Evolutionary conservation across 2,797 vertebrate genomes (phyloP), one percentile per base, ranked within the genome.

Genomic region (Sylvia borin): DNA sequence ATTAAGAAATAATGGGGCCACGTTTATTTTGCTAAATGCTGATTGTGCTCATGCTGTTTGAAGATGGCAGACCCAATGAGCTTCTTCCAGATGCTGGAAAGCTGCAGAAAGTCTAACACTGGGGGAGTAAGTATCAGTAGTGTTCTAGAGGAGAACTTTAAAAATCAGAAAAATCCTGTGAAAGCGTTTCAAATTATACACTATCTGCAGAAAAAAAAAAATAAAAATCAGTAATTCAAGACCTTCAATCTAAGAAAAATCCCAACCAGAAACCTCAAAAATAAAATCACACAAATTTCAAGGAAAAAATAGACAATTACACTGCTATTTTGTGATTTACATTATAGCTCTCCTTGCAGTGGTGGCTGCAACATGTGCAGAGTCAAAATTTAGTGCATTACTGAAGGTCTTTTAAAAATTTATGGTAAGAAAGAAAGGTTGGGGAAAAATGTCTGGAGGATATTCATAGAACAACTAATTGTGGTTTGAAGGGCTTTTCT

Each of bases 1-100:
- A 98, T 98, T 98, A 98, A 95, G 91, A 98, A 98, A 98, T 96
- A 98, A 97, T 95, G 85, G 88, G 97, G 38, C 66, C 94, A 92
- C 97, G 97, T 97, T 98, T 97, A 97, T 97, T 98, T 98, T 97
- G 96, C 96, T 97, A 97, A 98, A 97, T 83, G 82, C 74, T 67
- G 26, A 94, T 94, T 95, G 80, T 95, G 73, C 60, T 94, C 88
- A 90, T 76, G 79, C 73, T 96, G 91, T 96, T 96, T 96, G 96
- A 96, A 97, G 93, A 97, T 71, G 64, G 77, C 20, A 96, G 93
- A 96, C 70, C 90, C 79, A 96, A 82, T 88, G 47, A 94, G 85
- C 75, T 74, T 82, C 34, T 51, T 94, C 43, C 79, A 88, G 51
- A 90, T 96, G 77, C 90, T 77, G 74, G 43, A 89, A 90, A 85